A percentile compares a stretch with the other conserved stretches of the same genome.
Evolutionary conservation across 2,888 invertebrate species (phyloP).

Genomic region (Lasioglossum malachurum): DNA sequence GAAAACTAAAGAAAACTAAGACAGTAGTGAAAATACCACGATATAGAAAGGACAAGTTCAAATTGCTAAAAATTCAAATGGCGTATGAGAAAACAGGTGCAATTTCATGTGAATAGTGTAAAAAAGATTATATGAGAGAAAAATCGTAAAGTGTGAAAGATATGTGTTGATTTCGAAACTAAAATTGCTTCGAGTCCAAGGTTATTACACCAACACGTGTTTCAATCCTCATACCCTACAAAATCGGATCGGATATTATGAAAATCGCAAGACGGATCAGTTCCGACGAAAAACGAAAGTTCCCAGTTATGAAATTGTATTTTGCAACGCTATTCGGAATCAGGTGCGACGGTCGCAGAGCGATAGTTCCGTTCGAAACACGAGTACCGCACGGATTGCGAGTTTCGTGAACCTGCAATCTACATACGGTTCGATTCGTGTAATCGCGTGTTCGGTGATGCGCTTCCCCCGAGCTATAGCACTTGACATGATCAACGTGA

Average conservation of each 20-base stretch:
- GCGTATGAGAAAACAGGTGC: no score
- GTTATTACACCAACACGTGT: no score
- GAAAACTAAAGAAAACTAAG: no score
- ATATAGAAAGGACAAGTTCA: no score
- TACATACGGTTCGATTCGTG: conserved; percentile 23
- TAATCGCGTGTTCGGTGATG: conserved; percentile 22
- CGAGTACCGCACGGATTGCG: background rate
- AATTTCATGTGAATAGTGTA: no score
- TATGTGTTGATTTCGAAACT: no score
- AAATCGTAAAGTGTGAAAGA: no score
- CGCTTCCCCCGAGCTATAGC: background rate
- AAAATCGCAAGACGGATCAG: background rate
- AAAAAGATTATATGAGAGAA: no score
- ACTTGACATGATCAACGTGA: conserved; percentile 23
- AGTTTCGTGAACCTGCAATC: conserved; percentile 33
- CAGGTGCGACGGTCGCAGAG: background rate
- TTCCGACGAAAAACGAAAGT: conserved; percentile 4
- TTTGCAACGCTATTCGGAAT: conserved; percentile 41
- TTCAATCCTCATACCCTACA: no score
- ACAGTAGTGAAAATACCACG: no score
- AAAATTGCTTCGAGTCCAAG: no score
- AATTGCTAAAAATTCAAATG: no score
- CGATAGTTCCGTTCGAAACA: conserved; percentile 23
- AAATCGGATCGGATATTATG: background rate
- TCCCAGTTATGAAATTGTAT: conserved; percentile 48